A percentile compares a stretch with the other conserved stretches of the same genome.
Evolutionary conservation across 1,140 invertebrate species (phyloP).

Genomic region (Drosophila orena): DNA sequence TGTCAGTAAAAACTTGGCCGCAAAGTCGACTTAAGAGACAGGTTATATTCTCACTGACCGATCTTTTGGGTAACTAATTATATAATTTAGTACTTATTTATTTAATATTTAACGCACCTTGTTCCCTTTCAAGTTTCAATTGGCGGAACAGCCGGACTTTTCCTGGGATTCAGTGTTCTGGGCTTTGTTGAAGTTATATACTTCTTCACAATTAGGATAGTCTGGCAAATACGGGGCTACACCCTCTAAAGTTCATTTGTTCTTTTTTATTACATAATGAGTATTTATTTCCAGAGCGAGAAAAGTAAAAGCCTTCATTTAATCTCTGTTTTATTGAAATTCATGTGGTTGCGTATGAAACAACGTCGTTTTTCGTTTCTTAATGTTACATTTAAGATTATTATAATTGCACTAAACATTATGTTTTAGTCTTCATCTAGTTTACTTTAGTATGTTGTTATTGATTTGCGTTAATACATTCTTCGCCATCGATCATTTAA

Average conservation of each 20-base stretch:
- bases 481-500: constrained; percentile 10
- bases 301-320: background rate
- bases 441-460: constrained; percentile 29
- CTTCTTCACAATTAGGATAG: constrained; percentile 87
- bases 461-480: constrained; percentile 13
- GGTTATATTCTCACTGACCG: constrained; percentile 80
- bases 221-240: constrained; percentile 85
- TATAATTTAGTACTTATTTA: background rate
- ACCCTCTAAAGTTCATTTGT: no score
- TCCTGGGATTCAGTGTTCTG: constrained; percentile 89
- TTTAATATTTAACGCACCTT: background rate
- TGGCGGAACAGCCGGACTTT: constrained; percentile 89
- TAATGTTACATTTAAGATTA: constrained; percentile 23
- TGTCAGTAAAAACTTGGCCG: constrained; percentile 68
- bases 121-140: constrained; percentile 86
- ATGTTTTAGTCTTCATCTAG: constrained; percentile 27
- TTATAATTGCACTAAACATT: constrained; percentile 16
- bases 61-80: constrained; percentile 68
- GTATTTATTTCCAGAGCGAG: constrained; percentile 9
- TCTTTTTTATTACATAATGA: no score
- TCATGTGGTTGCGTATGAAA: background rate
- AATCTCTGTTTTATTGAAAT: background rate
- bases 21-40: constrained; percentile 66
- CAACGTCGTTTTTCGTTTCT: constrained; percentile 10
- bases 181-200: constrained; percentile 89